Evolutionary conservation across 2,888 invertebrate species (phyloP).

Genomic region (Chrysolina americana): DNA sequence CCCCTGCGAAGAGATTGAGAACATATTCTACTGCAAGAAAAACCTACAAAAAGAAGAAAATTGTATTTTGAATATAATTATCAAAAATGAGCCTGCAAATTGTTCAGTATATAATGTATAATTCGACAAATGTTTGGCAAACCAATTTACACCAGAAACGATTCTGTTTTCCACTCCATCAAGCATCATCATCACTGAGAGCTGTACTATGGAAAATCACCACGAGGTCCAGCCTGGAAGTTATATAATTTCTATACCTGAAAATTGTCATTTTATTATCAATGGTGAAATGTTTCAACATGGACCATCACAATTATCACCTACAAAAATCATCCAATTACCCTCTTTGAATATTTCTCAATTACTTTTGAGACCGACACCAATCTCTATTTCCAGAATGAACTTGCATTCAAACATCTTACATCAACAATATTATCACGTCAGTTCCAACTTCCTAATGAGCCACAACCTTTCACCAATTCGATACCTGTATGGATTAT

Average conservation of each 20-base stretch:
- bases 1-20: conserved; percentile 18
- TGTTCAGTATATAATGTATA: background rate
- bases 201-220: background rate
- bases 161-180: conserved; percentile 11
- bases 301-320: background rate
- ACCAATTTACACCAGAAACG: background rate
- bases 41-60: background rate
- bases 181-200: too few relatives aligned
- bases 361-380: too few relatives aligned
- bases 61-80: background rate
- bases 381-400: too few relatives aligned
- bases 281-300: too few relatives aligned
- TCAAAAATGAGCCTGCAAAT: conserved; percentile 3
- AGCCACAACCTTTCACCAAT: too few relatives aligned
- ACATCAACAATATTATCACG: too few relatives aligned
- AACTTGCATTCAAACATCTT: too few relatives aligned
- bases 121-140: background rate
- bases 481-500: too few relatives aligned
- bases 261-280: conserved; percentile 6
- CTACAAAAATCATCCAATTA: conserved; percentile 2
- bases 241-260: too few relatives aligned
- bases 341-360: conserved; percentile 10
- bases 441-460: too few relatives aligned
- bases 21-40: conserved; percentile 8
- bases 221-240: too few relatives aligned